Evolutionary conservation across 2,113 vertebrate genomes (phyloP), one percentile per base, ranked within the genome.

Genomic region (Eolophus roseicapilla): DNA sequence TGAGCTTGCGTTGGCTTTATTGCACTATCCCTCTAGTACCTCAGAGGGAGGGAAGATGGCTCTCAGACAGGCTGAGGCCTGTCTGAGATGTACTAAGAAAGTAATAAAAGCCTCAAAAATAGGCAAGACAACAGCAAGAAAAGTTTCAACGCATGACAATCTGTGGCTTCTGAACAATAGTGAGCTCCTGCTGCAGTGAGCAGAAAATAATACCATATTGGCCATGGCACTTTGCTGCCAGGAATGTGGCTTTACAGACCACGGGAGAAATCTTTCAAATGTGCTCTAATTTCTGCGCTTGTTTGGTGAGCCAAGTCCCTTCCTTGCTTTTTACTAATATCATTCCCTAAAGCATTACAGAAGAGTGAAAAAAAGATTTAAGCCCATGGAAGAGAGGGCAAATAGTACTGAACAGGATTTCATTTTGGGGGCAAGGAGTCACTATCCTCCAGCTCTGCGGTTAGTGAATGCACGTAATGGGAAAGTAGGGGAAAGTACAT

Each of bases 151-250:
- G 18, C 50, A 20, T 55, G 46, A 71, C 3, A 12, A 2, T 74
- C 92, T 68, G 41, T 74, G 52, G 23, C 55, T 89, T 73, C 29
- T 24, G 80, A 95, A 89, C 88, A 81, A 71, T 27, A 64, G 79
- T 52, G 24, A 86, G 31, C 35, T 93, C 29, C 59, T 15, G 6
- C 47, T 4, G 2, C 88, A 69, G 69, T 28, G 35, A 84, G 69
- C 52, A 83, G 50, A 62, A 90, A 90, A 88, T 21, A 93, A 59
- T 55, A 64, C 74, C 73, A 78, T 84, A 86, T 53, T 91, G 52
- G 69, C 80, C 0, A 0, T 2, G 11, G 47, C 2, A 12, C 49
- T 86, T 83, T 79, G 44, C 65, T 90, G 76, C 69, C 69, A 86
- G 86, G 39, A 88, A 82, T 25, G 35, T 7, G 0, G 0, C 27